phyloP scores from a whole-genome alignment of 2,797 vertebrate species.

The Scarus forsteni region DNA sequence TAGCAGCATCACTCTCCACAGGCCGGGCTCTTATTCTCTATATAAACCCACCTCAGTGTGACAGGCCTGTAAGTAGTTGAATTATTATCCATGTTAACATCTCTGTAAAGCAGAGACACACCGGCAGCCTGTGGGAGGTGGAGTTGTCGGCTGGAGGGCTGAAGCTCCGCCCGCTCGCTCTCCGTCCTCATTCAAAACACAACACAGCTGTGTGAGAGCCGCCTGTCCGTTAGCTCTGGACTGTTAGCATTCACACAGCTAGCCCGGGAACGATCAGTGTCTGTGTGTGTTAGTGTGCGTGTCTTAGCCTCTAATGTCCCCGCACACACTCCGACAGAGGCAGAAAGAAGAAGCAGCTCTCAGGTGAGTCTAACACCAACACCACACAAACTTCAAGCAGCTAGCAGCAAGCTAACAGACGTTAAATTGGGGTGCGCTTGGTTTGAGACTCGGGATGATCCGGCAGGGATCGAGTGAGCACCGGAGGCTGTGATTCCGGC shows the following conservation, averaged over 20 bases:
- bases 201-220: constrained; percentile 77
- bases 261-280: not conserved
- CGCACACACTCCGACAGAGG: constrained; percentile 35
- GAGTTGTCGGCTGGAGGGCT: constrained; percentile 6
- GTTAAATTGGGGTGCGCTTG: constrained; percentile 65
- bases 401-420: constrained; percentile 61
- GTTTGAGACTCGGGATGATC: constrained; percentile 57
- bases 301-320: constrained; percentile 38
- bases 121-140: not conserved
- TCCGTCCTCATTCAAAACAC: constrained; percentile 83
- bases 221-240: constrained; percentile 41
- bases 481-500: too few species aligned
- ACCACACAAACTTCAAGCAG: constrained; percentile 31
- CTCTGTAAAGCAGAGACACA: not conserved
- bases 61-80: not conserved
- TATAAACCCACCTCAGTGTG: too few species aligned
- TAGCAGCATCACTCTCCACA: not conserved
- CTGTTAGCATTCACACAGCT: constrained; percentile 29
- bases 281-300: not conserved
- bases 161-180: constrained; percentile 73
- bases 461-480: constrained; percentile 22
- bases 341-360: constrained; percentile 28
- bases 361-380: constrained; percentile 50
- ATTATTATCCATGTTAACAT: not conserved
- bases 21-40: too few species aligned